A percentile compares a stretch with the other conserved stretches of the same genome.
Evolutionary conservation across 2,888 invertebrate species (phyloP).

Genomic region (Arctia plantaginis): DNA sequence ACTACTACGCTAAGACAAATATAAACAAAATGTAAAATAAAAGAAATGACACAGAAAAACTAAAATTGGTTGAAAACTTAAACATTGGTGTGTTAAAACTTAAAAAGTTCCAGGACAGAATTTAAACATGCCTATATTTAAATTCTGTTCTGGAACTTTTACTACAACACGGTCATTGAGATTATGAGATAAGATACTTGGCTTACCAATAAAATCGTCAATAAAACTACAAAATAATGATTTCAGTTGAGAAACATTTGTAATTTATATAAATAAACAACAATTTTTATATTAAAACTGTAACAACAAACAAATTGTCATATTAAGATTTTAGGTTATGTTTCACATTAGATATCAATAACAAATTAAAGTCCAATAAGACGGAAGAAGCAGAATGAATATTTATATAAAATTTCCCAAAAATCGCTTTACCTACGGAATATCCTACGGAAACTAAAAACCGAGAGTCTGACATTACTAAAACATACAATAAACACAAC

Average conservation of each 20-base stretch:
- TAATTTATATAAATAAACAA: not conserved
- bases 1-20: too few species aligned
- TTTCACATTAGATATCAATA: not conserved
- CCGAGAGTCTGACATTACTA: not conserved
- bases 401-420: not conserved
- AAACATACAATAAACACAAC: not conserved
- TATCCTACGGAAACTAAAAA: not conserved
- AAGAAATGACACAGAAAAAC: not conserved
- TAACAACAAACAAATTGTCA: not conserved
- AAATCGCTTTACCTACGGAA: not conserved
- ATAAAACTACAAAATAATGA: not conserved
- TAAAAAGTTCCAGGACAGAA: too few species aligned
- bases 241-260: not conserved
- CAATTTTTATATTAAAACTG: not conserved
- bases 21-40: too few species aligned
- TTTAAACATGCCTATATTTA: too few species aligned
- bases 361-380: not conserved
- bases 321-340: slow-evolving; percentile 15
- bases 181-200: too few species aligned
- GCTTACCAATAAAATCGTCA: not conserved
- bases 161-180: not conserved
- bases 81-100: too few species aligned
- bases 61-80: not conserved
- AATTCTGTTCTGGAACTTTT: not conserved
- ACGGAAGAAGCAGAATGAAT: not conserved